Percentiles rank a stretch among this genome's conserved stretches.
phyloP scores from a whole-genome alignment of 2,113 vertebrate species.

The Colaptes auratus region DNA sequence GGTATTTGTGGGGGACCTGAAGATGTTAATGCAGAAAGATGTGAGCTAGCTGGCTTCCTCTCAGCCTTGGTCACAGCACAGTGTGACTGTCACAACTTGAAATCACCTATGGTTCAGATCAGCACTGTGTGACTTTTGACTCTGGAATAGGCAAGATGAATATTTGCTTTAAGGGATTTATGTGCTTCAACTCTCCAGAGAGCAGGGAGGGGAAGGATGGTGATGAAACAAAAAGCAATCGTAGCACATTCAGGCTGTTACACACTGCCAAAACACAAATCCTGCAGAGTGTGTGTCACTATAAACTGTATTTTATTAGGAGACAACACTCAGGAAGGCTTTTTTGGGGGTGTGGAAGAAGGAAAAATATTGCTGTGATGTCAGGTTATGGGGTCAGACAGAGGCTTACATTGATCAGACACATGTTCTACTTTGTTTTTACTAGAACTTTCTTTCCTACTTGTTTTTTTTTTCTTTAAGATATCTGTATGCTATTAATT shows the following conservation, averaged over 20 bases:
- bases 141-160: not conserved
- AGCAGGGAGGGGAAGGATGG: not conserved
- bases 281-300: not conserved
- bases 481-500: not conserved
- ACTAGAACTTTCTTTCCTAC: not conserved
- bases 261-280: not conserved
- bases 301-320: not conserved
- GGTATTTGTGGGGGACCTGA: not conserved
- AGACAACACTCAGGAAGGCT: not conserved
- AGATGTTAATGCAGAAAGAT: not conserved
- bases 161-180: not conserved
- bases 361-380: not conserved
- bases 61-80: not conserved
- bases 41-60: not conserved
- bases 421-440: not conserved
- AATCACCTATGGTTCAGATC: not conserved
- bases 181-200: not conserved
- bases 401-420: not conserved
- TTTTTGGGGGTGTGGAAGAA: not conserved
- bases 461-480: not conserved
- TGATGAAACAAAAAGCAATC: not conserved
- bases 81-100: not conserved
- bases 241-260: not conserved
- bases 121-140: not conserved
- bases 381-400: not conserved